A percentile compares a stretch with the other conserved stretches of the same genome.
Evolutionary conservation across 1,140 invertebrate genomes (phyloP).

Genomic region (Drosophila ambigua): DNA sequence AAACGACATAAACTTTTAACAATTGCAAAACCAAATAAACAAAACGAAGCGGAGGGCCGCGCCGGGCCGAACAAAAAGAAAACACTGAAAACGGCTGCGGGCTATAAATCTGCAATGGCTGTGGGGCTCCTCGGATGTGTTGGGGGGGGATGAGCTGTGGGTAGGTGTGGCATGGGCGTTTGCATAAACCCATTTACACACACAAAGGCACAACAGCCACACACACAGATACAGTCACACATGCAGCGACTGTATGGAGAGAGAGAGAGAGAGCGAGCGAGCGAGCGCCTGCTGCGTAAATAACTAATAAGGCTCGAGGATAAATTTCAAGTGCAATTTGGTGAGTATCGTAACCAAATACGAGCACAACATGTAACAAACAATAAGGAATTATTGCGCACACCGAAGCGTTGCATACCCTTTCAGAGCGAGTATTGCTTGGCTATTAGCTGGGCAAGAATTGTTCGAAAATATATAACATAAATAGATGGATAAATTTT

Average conservation of each 20-base stretch:
- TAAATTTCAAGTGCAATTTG: conserved; percentile 74
- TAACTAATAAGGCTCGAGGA: conserved; percentile 76
- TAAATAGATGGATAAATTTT: no score
- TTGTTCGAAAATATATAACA: no score
- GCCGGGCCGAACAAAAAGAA: conserved; percentile 38
- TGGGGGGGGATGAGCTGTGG: conserved; percentile 1
- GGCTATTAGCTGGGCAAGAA: no score
- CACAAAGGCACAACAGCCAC: conserved; percentile 33
- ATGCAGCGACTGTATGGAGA: neutral
- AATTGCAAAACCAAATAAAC: conserved; percentile 75
- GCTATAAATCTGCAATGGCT: conserved; percentile 72
- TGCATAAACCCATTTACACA: conserved; percentile 64
- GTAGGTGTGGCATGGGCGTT: conserved; percentile 40
- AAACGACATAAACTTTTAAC: conserved; percentile 76
- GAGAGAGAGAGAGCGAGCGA: neutral
- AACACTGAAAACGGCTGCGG: conserved; percentile 70
- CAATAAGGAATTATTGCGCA: neutral
- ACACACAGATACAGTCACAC: conserved; percentile 14
- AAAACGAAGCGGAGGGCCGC: conserved; percentile 32
- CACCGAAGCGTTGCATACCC: no score
- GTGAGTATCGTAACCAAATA: conserved; percentile 63
- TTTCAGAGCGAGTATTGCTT: no score
- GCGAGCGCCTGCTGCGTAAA: conserved; percentile 64
- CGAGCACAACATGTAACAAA: conserved; percentile 40
- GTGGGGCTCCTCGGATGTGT: neutral